A percentile compares a stretch with the other conserved stretches of the same genome.
Evolutionary conservation across 2,888 invertebrate genomes (phyloP).

Genomic region (Cantharis nigra): DNA sequence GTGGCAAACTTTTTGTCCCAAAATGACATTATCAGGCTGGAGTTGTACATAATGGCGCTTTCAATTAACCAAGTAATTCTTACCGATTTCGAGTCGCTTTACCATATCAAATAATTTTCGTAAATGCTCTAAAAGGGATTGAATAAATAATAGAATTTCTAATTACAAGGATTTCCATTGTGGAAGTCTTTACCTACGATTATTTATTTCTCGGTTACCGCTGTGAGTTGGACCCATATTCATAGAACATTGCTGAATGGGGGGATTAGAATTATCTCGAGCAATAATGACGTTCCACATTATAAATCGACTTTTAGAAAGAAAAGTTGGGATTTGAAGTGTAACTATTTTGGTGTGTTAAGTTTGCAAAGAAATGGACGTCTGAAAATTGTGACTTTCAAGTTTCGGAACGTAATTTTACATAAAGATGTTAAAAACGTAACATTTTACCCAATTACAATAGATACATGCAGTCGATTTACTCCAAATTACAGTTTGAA

Average conservation of each 20-base stretch:
- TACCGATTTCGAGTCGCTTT: not conserved
- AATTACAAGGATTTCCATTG: not conserved
- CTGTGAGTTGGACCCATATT: not conserved
- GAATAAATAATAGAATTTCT: not conserved
- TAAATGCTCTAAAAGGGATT: not conserved
- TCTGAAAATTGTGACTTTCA: not conserved
- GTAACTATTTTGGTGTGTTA: not conserved
- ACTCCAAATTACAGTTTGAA: slow-evolving; percentile 3
- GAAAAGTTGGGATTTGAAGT: not conserved
- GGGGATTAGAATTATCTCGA: not conserved
- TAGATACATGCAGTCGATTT: slow-evolving; percentile 1
- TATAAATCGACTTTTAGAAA: not conserved
- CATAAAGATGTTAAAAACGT: not conserved
- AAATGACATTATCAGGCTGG: not conserved
- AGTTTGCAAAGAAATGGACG: not conserved
- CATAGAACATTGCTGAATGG: not conserved
- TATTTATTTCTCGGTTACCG: not conserved
- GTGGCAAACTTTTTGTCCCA: not conserved
- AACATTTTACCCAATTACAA: not conserved
- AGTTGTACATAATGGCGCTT: not conserved
- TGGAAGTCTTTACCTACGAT: not conserved
- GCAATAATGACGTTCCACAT: not conserved
- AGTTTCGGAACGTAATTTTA: not conserved
- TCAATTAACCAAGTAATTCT: not conserved
- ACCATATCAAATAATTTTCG: not conserved